Conservation (phyloP, 2,113 vertebrate genomes). For the Gopherus flavomarginatus region DNA sequence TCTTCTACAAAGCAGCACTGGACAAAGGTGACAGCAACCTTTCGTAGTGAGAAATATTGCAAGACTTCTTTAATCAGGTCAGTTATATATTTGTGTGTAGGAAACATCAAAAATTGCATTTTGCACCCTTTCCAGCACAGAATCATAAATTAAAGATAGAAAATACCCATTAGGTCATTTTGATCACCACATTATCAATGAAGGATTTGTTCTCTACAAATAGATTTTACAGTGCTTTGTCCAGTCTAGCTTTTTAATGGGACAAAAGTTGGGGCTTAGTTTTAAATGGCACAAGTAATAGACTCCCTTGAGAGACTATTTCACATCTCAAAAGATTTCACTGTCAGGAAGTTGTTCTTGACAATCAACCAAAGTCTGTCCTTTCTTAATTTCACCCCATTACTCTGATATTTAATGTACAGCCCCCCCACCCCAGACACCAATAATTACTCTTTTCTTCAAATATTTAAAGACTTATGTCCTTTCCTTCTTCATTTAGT, state of each 20-base stretch:
- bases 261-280: background rate
- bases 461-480: background rate
- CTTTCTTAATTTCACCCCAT: rapidly evolving
- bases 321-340: background rate
- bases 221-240: background rate
- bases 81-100: background rate
- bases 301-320: background rate
- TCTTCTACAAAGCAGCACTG: background rate
- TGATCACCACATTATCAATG: rapidly evolving
- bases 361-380: background rate
- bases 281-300: background rate
- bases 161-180: background rate
- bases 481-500: rapidly evolving
- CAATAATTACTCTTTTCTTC: background rate
- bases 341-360: background rate
- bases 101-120: background rate
- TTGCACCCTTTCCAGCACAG: background rate
- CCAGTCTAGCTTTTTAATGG: background rate
- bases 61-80: background rate
- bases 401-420: too few species aligned
- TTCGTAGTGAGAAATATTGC: background rate
- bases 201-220: background rate
- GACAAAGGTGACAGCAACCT: constrained; percentile 2
- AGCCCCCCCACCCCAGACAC: background rate
- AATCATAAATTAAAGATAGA: background rate